Evolutionary conservation across 1,140 invertebrate species (phyloP).

Genomic region (Apis mellifera): Amel_HAv3.1 CM009933.2:9803001-9803500

Average conservation of each 20-base stretch:
- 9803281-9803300: background rate
- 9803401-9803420: background rate
- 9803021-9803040: no score
- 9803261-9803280: background rate
- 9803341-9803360: background rate
- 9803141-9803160: no score
- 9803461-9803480: background rate
- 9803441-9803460: constrained; percentile 8
- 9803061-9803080: no score
- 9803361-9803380: constrained; percentile 9
- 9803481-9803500: background rate
- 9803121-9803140: no score
- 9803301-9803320: background rate
- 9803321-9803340: background rate
- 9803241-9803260: background rate
- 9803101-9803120: no score
- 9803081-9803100: no score
- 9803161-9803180: no score
- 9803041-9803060: no score
- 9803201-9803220: no score
- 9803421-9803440: background rate
- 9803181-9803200: no score
- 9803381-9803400: constrained; percentile 16
- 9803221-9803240: background rate
- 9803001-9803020: no score